Evolutionary conservation across 2,113 vertebrate species (phyloP).

Genomic region (Uropsilus gracilis): DNA sequence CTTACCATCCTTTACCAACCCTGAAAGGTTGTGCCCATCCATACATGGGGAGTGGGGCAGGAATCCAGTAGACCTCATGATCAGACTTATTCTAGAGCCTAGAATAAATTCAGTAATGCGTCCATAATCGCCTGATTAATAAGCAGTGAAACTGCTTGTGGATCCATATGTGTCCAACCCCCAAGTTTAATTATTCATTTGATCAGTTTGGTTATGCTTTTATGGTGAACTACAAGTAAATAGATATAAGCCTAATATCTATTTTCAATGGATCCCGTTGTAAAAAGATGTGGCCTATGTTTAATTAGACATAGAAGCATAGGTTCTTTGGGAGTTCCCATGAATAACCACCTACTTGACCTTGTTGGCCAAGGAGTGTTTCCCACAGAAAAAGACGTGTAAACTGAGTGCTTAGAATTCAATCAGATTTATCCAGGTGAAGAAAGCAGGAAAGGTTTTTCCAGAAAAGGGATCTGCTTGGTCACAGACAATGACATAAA

Average conservation of each 20-base stretch:
- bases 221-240: neutral
- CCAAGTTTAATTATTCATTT: neutral
- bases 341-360: neutral
- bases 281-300: neutral
- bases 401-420: neutral
- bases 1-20: rapidly evolving
- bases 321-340: neutral
- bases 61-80: too few species aligned
- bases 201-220: neutral
- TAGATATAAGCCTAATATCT: neutral
- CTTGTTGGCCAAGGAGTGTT: neutral
- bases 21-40: too few species aligned
- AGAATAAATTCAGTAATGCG: too few species aligned
- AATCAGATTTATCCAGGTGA: neutral
- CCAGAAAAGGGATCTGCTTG: neutral
- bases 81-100: neutral
- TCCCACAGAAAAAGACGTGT: neutral
- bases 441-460: neutral
- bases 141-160: neutral
- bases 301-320: neutral
- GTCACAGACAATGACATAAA: too few species aligned
- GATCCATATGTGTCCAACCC: neutral
- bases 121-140: too few species aligned
- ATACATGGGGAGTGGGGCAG: neutral
- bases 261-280: neutral